Percentiles rank a stretch among this genome's conserved stretches.
Evolutionary conservation across 92 coral and sea anemone species (phyloP).

Genomic region (Isaurus tuberculatus): DNA sequence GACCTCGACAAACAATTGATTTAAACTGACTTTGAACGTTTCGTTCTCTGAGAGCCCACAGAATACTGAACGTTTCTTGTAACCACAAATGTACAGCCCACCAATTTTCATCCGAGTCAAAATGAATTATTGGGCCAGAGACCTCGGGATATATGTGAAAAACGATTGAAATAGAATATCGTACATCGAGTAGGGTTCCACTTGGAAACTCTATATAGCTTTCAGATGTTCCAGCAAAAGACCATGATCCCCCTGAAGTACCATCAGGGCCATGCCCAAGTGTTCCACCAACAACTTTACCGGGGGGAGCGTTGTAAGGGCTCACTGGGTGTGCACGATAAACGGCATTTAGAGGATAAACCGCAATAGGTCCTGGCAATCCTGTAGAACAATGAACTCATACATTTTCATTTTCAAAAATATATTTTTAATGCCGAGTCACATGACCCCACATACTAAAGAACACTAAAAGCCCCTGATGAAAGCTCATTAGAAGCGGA

Average conservation of each 20-base stretch:
- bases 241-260: conserved; percentile 67
- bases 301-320: conserved; percentile 74
- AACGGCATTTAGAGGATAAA: conserved; percentile 71
- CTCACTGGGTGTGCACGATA: conserved; percentile 72
- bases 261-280: conserved; percentile 84
- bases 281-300: conserved; percentile 58
- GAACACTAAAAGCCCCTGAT: too few species aligned
- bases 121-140: conserved; percentile 73
- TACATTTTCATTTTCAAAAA: background rate
- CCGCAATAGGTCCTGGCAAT: conserved; percentile 78
- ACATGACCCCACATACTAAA: too few species aligned
- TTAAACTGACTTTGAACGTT: background rate
- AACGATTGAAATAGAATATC: conserved; percentile 72
- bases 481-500: too few species aligned
- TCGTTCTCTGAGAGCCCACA: background rate
- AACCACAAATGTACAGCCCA: conserved; percentile 69
- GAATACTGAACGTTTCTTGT: conserved; percentile 7
- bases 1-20: background rate
- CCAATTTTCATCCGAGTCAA: conserved; percentile 21
- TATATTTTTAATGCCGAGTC: too few species aligned
- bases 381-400: conserved; percentile 38
- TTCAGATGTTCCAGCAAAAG: conserved; percentile 59
- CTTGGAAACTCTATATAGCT: conserved; percentile 83
- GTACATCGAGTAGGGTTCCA: conserved; percentile 69
- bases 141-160: conserved; percentile 75